These are phyloP conservation scores for Anas acuta DNA, from an alignment of 2,797 vertebrate species.

Conservation along the genomic window DNA sequence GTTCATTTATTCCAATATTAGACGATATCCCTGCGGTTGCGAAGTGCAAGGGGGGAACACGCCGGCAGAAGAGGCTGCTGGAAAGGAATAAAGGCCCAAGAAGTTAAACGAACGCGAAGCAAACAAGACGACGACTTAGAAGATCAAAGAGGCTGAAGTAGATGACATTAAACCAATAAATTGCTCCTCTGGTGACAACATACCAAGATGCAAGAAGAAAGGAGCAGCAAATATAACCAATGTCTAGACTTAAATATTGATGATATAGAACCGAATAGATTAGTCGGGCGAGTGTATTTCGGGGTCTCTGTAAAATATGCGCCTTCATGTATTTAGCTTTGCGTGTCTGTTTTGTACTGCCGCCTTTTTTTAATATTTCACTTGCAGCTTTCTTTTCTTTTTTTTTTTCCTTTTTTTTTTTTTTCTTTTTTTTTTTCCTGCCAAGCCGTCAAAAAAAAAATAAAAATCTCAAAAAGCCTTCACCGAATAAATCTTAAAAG, in stretches of 20 bases:
- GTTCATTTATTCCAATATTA: slow-evolving; percentile 8
- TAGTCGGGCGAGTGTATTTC: neutral
- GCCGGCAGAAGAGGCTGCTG: slow-evolving; percentile 8
- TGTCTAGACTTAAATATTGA: slow-evolving; percentile 65
- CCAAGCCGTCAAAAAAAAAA: neutral
- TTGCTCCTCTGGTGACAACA: slow-evolving; percentile 69
- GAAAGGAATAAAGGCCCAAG: slow-evolving; percentile 57
- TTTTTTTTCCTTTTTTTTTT: neutral
- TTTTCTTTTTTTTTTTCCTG: neutral
- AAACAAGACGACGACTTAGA: slow-evolving; percentile 47
- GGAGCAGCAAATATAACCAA: slow-evolving; percentile 34
- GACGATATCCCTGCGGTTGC: neutral
- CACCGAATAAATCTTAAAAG: neutral
- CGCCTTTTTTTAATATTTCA: neutral
- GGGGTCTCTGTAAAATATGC: neutral
- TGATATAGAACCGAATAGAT: neutral
- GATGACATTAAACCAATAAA: slow-evolving; percentile 76
- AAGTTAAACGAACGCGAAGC: slow-evolving; percentile 54
- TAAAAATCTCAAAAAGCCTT: neutral
- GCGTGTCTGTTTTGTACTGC: accelerated
- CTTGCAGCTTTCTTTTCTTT: neutral
- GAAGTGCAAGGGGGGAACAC: neutral
- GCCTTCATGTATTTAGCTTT: neutral
- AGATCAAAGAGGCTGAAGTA: slow-evolving; percentile 77
- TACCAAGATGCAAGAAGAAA: slow-evolving; percentile 63